Evolutionary conservation across 2,797 vertebrate species (phyloP).

Genomic region (Sebastes vulpes): DNA sequence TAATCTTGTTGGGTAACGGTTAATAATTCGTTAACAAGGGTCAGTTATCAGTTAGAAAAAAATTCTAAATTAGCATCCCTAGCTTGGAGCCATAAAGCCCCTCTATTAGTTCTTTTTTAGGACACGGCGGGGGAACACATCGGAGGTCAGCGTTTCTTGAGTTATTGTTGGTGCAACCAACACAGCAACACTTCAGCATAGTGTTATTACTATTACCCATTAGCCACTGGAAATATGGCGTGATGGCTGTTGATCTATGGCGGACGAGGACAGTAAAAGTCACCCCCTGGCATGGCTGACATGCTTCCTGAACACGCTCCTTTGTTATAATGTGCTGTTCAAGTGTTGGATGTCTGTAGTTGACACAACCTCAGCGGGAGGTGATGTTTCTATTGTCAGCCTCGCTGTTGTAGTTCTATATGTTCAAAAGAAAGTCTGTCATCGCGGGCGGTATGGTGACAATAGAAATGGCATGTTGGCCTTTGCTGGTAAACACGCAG

Average conservation of each 20-base stretch:
- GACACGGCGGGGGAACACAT: no score
- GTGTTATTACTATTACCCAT: no score
- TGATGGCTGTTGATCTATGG: neutral
- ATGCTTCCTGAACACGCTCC: neutral
- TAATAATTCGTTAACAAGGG: no score
- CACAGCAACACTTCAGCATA: no score
- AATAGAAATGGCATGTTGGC: neutral
- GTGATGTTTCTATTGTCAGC: conserved; percentile 26
- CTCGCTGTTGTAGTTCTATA: conserved; percentile 4
- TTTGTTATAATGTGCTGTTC: neutral
- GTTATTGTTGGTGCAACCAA: no score
- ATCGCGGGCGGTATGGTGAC: neutral
- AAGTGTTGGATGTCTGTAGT: conserved; percentile 5
- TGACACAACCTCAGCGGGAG: conserved; percentile 4
- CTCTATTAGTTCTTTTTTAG: no score
- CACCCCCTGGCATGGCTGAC: neutral
- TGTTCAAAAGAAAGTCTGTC: neutral
- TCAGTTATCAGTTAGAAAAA: no score
- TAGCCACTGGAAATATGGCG: neutral
- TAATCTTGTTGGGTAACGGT: no score
- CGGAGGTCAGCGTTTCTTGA: no score
- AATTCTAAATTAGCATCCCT: no score
- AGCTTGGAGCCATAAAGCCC: no score
- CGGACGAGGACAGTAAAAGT: neutral
- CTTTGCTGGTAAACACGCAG: conserved; percentile 24